These are phyloP conservation scores for Neogobius melanostomus DNA, from an alignment of 2,113 vertebrate species.

Conservation along the genomic window DNA sequence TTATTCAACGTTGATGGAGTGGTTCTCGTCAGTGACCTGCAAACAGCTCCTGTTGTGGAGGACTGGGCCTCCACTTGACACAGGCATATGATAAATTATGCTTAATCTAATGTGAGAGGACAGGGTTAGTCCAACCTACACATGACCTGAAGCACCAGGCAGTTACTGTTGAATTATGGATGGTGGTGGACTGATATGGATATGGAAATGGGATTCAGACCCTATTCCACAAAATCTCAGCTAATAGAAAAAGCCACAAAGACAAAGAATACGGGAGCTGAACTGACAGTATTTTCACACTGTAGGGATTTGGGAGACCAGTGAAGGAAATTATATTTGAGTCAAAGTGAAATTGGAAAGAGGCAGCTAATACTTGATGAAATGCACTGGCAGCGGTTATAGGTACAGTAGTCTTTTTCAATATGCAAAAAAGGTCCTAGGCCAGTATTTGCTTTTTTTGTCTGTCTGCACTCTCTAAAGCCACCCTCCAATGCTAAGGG, in stretches of 20 bases:
- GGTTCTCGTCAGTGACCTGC: constrained; percentile 9
- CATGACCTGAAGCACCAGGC: constrained; percentile 12
- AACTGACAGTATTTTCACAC: not conserved
- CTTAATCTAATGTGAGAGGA: constrained; percentile 28
- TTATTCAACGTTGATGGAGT: constrained; percentile 14
- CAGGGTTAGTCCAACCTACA: constrained; percentile 20
- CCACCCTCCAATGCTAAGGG: no score
- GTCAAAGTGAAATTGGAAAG: not conserved
- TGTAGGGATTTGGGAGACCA: not conserved
- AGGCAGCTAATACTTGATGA: not conserved
- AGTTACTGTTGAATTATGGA: constrained; percentile 47
- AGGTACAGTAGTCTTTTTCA: no score
- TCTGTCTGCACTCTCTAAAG: no score
- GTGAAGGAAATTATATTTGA: not conserved
- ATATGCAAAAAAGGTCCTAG: no score
- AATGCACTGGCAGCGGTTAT: not conserved
- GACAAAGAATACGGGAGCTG: constrained; percentile 9
- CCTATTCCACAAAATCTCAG: constrained; percentile 21
- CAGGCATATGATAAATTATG: constrained; percentile 16
- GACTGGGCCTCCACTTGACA: constrained; percentile 11
- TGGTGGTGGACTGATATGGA: constrained; percentile 2
- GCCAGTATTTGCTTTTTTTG: no score
- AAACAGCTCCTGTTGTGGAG: constrained; percentile 4
- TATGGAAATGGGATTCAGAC: constrained; percentile 32
- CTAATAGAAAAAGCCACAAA: constrained; percentile 9